A percentile compares a stretch with the other conserved stretches of the same genome.
Evolutionary conservation across 2,113 vertebrate genomes (phyloP).

Genomic region (Pyrgilauda ruficollis): DNA sequence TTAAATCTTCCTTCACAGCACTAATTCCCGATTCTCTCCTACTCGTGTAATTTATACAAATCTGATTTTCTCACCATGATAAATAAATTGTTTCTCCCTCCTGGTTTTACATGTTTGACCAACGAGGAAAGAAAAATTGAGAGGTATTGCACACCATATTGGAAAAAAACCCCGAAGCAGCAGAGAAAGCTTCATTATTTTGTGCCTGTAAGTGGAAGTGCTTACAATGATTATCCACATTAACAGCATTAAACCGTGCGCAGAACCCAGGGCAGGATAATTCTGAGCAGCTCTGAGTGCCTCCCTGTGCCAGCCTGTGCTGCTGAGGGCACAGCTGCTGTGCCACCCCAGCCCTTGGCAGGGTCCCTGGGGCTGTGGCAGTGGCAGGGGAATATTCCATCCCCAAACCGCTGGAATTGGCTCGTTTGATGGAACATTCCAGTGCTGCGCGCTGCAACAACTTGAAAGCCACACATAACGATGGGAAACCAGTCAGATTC

Average conservation of each 20-base stretch:
- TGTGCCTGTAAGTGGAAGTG: neutral
- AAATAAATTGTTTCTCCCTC: neutral
- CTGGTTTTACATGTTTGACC: neutral
- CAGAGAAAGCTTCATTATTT: neutral
- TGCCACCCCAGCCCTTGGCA: neutral
- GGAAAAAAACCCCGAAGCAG: neutral
- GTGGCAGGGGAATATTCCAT: neutral
- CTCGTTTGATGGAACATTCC: neutral
- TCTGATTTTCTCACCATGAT: neutral
- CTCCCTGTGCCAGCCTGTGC: neutral
- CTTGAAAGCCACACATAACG: neutral
- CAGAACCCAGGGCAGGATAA: neutral
- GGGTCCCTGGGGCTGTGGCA: neutral
- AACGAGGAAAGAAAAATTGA: neutral
- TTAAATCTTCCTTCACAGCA: neutral
- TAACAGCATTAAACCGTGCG: fast-evolving
- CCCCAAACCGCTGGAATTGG: neutral
- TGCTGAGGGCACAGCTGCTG: neutral
- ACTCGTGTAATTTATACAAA: neutral
- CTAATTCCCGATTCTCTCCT: neutral
- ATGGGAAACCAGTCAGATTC: too few relatives aligned
- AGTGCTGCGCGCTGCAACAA: neutral
- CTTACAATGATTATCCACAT: neutral
- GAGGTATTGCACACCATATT: neutral
- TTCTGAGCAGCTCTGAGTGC: neutral